Evolutionary conservation across 2,888 invertebrate genomes (phyloP), one percentile per base, ranked within the genome.

Genomic region (Nemapogon koenigi): DNA sequence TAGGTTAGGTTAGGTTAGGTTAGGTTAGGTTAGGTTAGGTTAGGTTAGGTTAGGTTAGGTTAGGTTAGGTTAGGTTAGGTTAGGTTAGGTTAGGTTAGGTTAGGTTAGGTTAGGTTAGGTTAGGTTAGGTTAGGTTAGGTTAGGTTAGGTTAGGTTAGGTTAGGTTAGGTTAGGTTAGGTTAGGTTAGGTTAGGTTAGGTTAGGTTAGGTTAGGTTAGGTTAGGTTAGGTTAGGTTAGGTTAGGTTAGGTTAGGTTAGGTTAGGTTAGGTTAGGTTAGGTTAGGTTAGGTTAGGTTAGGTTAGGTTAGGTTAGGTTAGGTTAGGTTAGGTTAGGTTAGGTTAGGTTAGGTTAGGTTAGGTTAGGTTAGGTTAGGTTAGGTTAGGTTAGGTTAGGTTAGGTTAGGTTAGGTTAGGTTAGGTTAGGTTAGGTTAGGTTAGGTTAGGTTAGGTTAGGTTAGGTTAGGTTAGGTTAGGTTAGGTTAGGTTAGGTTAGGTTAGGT

Each of bases 381-480:
- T 32, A 32, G 32, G 32, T 32, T 32, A 32, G 32, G 32, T 32
- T 32, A 32, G 37, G 37, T 37, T 37, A 27, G 27, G 37, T 37
- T 28, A 37, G 37, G 37, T 37, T 37, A 37, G 37, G 37, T 37
- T 37, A 37, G 37, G 37, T 37, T 28, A 37, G 36, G 36, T 36
- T 36, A 36, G 36, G 36, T 36, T 36, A 28, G 37, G 37, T 37
- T 28, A 22, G 37, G 37, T 37, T 39, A 26, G 39, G 26, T 35
- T 33, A 27, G 18, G 33, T 39, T 26, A 16, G 33, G 18, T 33
- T 39, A 27, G 33, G 33, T 39, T 33, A 33, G 39, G 39, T 39
- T 39, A 33, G 39, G 39, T 39, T 39, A 33, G 39, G 39, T 39
- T 39, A 33, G 39, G 39, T 39, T 39, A 33, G 39, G 39, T 39